Evolutionary conservation across 2,888 invertebrate species (phyloP), one percentile per base, ranked within the genome.

Genomic region (Thumatha senex): DNA sequence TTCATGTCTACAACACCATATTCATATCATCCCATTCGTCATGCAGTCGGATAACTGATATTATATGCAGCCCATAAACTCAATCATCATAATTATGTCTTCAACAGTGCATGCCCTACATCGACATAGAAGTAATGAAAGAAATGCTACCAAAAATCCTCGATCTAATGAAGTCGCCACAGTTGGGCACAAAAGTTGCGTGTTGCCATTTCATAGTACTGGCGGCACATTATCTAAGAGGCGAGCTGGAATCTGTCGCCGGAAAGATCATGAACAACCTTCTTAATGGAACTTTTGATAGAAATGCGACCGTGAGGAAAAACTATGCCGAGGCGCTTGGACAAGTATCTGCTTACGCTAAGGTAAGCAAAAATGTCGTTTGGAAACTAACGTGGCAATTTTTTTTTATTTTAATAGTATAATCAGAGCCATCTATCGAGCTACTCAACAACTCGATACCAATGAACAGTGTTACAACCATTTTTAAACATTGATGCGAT

Each of bases 251-350:
- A 29, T 93, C 93, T 0, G 70, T 94, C 0, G 93, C 93, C 0
- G 92, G 93, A 7, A 94, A 93, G 74, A 91, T 94, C 40, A 86
- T 94, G 80, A 79, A 84, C 0, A 83, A 67, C 9, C 84, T 97
- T 47, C 91, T 97, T 35, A 94, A 94, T 63, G 97, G 97, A 0
- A 90, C 98, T 13, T 95, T 95, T 41, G 98, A 98, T 82, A 93
- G 97, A 53, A 98, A 98, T 76, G 90, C 94, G 0, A 95, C 96
- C 0, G 94, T 98, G 0, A 93, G 97, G 68, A 97, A 96, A 85
- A 95, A 96, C 59, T 97, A 95, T 78, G 96, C 98, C 0, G 93
- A 94, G 48, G 95, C 97, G 13, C 93, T 98, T 55, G 98, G 98
- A 0, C 95, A 97, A 74, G 92, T 98, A 5, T 95, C 97, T 8